Base-by-base conservation (phyloP, 2,888 invertebrate genomes). In the Lasioglossum leucozonium region DNA sequence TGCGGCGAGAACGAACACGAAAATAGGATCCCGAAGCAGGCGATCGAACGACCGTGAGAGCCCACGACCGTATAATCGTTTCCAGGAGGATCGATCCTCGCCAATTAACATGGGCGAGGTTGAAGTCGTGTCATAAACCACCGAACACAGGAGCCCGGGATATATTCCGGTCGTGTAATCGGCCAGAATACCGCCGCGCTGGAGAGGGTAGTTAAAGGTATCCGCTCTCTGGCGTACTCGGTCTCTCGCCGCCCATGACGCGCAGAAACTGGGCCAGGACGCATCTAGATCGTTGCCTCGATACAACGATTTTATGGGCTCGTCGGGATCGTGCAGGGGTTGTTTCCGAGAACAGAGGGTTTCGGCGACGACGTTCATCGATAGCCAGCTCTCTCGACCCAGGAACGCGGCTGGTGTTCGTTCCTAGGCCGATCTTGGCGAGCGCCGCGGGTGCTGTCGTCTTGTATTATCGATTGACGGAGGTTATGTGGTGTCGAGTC, bases 401-500 rank as follows among this genome's bases (percentile, higher is more conserved):
- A 79, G 80, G 87, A 82, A 79, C 78, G 83, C 30, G 34, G 30
- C 18, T 30, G 47, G 69, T 34, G 80, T 82, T 85, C 88, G 84
- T 85, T 82, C 82, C 84, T 89, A 88, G 88, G 88, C 82, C 91
- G 91, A 90, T 90, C 91, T 89, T 86, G 81, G 75, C 86, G 83
- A 87, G 91, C 88, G 90, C 84, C 89, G 89, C 89, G 86, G 81
- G 86, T 89, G 88, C 88, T 84, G 88, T 91, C 91, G 90, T 90
- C 91, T 89, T 82, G 91, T 91, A 91, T 86, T 90, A 90, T 90
- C 90, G 90, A 90, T 90, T 89, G 89, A 91, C 89, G 89, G 83
- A 91, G 89, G 90, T 90, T 90, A 90, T 84, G 91, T 91, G 87
- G 85, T 82, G 88, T 79, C 88, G 84, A 90, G 85, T 89, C 83